These are phyloP conservation scores for Emmelina monodactyla DNA, from an alignment of 2,888 invertebrate genomes.

Conservation along the genomic window DNA sequence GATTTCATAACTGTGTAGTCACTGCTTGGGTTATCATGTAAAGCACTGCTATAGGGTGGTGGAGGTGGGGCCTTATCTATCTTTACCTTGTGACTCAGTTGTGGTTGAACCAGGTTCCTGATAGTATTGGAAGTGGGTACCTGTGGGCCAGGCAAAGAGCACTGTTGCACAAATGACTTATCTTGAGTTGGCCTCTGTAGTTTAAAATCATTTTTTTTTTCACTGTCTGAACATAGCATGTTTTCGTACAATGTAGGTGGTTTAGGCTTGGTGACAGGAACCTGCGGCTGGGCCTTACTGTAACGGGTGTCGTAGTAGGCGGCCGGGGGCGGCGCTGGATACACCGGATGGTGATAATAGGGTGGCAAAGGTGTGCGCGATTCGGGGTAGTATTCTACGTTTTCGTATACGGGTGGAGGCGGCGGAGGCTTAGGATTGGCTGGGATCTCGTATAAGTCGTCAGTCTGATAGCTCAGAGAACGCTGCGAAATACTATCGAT, in stretches of 20 bases:
- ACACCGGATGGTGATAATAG: slow-evolving; percentile 68
- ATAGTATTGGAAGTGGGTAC: slow-evolving; percentile 35
- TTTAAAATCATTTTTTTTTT: slow-evolving; percentile 47
- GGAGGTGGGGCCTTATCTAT: slow-evolving; percentile 61
- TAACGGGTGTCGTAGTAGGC: slow-evolving; percentile 64
- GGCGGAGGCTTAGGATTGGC: slow-evolving; percentile 49
- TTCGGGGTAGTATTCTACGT: slow-evolving; percentile 79
- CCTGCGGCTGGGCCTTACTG: slow-evolving; percentile 84
- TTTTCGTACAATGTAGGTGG: slow-evolving; percentile 57
- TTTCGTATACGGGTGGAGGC: slow-evolving; percentile 76
- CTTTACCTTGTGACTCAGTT: slow-evolving; percentile 52
- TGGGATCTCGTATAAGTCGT: slow-evolving; percentile 54
- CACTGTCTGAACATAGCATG: slow-evolving; percentile 51
- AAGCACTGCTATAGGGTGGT: slow-evolving; percentile 40
- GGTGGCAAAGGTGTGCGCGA: slow-evolving; percentile 64
- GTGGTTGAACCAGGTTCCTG: slow-evolving; percentile 34
- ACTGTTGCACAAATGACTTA: slow-evolving; percentile 47
- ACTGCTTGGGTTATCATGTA: slow-evolving; percentile 40
- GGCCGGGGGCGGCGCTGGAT: slow-evolving; percentile 46
- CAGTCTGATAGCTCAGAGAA: slow-evolving; percentile 57
- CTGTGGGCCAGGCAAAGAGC: slow-evolving; percentile 50
- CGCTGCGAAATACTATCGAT: slow-evolving; percentile 68
- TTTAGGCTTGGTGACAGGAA: slow-evolving; percentile 65
- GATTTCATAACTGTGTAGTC: slow-evolving; percentile 60
- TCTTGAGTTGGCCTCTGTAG: slow-evolving; percentile 33